These are phyloP conservation scores for Chymomyza costata DNA, from an alignment of 1,140 invertebrate genomes.

Conservation along the genomic window DNA sequence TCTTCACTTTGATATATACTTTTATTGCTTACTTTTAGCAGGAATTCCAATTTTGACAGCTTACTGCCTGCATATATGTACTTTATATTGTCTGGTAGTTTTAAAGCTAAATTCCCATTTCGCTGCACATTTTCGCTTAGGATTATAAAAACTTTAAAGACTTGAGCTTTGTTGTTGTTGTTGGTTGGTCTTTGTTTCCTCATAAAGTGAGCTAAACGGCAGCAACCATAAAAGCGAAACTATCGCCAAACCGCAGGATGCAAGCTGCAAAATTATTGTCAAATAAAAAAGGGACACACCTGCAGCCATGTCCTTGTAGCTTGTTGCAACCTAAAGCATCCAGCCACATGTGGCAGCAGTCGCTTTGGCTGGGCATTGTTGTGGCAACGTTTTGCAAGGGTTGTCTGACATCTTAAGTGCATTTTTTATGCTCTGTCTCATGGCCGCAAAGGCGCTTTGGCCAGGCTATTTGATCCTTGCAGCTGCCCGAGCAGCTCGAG, in stretches of 20 bases:
- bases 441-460: neutral
- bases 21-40: no score
- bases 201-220: conserved; percentile 64
- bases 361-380: conserved; percentile 1
- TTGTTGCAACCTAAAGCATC: conserved; percentile 1
- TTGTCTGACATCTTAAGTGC: conserved; percentile 67
- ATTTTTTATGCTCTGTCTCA: conserved; percentile 18
- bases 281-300: conserved; percentile 27
- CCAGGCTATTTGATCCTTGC: no score
- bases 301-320: conserved; percentile 6
- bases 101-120: no score
- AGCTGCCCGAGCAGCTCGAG: no score
- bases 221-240: conserved; percentile 47
- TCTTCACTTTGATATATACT: no score
- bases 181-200: conserved; percentile 15
- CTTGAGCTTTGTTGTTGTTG: no score
- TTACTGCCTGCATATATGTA: no score
- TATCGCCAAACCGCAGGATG: conserved; percentile 9
- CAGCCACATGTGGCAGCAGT: conserved; percentile 51
- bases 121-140: no score
- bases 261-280: conserved; percentile 43
- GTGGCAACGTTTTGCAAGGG: conserved; percentile 28
- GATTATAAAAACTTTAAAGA: no score
- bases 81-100: no score
- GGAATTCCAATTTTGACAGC: no score